Evolutionary conservation across 1,140 invertebrate species (phyloP).

Genomic region (Orius insidiosus): DNA sequence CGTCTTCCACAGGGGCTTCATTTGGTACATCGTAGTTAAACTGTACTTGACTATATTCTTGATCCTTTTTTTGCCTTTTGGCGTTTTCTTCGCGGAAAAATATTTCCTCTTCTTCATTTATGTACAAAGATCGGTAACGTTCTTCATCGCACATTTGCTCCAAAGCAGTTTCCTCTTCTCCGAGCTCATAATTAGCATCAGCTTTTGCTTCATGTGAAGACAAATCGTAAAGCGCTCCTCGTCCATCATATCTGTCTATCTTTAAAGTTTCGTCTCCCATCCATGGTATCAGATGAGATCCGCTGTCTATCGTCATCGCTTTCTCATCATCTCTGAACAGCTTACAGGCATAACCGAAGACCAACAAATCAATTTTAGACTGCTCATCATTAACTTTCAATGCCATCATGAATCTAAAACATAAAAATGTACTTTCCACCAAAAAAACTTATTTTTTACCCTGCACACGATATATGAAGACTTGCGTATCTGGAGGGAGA

Average conservation of each 20-base stretch:
- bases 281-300: conserved; percentile 94
- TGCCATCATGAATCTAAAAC: no score
- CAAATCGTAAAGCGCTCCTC: conserved; percentile 74
- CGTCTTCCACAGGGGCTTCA: conserved; percentile 28
- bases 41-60: conserved; percentile 57
- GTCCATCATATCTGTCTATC: conserved; percentile 97
- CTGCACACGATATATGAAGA: no score
- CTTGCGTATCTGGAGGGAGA: no score
- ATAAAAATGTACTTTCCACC: no score
- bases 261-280: conserved; percentile 85
- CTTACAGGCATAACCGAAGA: conserved; percentile 96
- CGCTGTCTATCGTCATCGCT: conserved; percentile 78
- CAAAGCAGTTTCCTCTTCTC: conserved; percentile 58
- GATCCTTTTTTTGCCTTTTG: conserved; percentile 4
- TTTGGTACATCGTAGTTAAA: conserved; percentile 50
- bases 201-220: conserved; percentile 48
- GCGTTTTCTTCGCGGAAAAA: conserved; percentile 13
- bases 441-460: no score
- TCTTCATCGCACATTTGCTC: conserved; percentile 82
- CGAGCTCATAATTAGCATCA: conserved; percentile 50
- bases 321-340: conserved; percentile 92
- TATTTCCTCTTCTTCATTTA: conserved; percentile 79
- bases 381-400: conserved; percentile 7
- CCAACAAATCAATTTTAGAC: conserved; percentile 57
- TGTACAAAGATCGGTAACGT: conserved; percentile 68